These are phyloP conservation scores for Pluvialis apricaria DNA, from an alignment of 2,113 vertebrate genomes.

Conservation along the genomic window DNA sequence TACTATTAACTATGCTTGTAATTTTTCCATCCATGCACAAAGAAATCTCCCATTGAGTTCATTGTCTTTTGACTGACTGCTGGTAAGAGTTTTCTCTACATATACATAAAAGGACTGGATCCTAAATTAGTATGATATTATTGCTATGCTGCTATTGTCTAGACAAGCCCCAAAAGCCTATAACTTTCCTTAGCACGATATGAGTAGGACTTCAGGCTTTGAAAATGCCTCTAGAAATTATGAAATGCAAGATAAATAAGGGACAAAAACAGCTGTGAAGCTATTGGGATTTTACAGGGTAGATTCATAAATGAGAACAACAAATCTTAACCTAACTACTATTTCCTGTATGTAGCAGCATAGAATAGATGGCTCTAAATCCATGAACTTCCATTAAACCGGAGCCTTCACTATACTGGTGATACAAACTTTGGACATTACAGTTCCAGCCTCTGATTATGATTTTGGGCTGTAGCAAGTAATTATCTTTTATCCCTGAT, in stretches of 20 bases:
- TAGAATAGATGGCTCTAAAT: neutral
- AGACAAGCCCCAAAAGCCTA: neutral
- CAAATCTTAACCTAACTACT: neutral
- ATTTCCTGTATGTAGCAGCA: neutral
- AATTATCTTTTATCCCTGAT: neutral
- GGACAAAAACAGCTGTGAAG: neutral
- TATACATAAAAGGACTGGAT: neutral
- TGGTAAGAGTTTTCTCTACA: neutral
- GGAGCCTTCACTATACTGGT: neutral
- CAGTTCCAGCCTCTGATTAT: neutral
- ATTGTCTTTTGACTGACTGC: neutral
- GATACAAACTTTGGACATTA: neutral
- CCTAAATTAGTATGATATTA: neutral
- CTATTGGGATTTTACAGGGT: neutral
- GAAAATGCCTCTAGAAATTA: neutral
- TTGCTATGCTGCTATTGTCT: neutral
- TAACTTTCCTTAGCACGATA: neutral
- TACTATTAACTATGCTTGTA: neutral
- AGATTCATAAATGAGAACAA: neutral
- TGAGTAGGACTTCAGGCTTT: neutral
- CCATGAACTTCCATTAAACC: neutral
- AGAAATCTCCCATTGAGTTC: slow-evolving; percentile 12
- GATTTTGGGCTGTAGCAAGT: neutral
- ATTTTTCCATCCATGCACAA: neutral
- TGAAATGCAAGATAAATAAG: neutral